A percentile compares a stretch with the other conserved stretches of the same genome.
phyloP scores from a whole-genome alignment of 2,888 invertebrate genomes.

The Agrochola litura region DNA sequence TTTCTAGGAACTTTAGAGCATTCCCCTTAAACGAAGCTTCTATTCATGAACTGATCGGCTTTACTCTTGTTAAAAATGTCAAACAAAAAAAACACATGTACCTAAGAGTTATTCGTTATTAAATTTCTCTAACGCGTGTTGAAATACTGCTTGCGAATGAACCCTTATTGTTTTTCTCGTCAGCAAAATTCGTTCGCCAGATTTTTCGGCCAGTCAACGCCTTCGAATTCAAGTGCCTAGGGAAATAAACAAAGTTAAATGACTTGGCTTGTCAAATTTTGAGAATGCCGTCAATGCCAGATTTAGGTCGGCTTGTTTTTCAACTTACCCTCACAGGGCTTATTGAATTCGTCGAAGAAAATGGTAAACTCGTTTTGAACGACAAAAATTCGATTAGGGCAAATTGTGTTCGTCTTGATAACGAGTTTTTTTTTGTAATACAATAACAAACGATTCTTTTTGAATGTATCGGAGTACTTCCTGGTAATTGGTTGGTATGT shows the following conservation, averaged over 20 bases:
- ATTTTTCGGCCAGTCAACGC: slow-evolving; percentile 24
- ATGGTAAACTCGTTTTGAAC: slow-evolving; percentile 65
- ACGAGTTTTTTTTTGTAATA: slow-evolving; percentile 60
- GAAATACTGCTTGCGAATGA: background rate
- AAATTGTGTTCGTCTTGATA: slow-evolving; percentile 58
- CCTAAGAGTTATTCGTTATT: no score
- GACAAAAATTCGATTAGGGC: slow-evolving; percentile 65
- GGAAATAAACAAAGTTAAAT: slow-evolving; percentile 63
- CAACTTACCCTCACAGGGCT: slow-evolving; percentile 45
- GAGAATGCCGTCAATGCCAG: slow-evolving; percentile 59
- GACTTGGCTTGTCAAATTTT: slow-evolving; percentile 64
- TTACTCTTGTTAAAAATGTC: background rate
- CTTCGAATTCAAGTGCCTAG: slow-evolving; percentile 39
- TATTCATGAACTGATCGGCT: background rate
- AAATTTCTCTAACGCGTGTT: background rate
- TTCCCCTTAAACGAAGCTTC: no score
- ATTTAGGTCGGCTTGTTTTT: slow-evolving; percentile 60
- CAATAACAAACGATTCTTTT: slow-evolving; percentile 60
- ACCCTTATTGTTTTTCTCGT: slow-evolving; percentile 25
- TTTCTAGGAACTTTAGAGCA: background rate
- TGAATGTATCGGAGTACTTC: slow-evolving; percentile 1
- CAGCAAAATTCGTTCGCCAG: slow-evolving; percentile 11
- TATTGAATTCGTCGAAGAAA: slow-evolving; percentile 68
- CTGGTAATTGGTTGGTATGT: slow-evolving; percentile 14
- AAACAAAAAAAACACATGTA: background rate